phyloP scores from a whole-genome alignment of 1,140 invertebrate species.

The Limonius californicus region DNA sequence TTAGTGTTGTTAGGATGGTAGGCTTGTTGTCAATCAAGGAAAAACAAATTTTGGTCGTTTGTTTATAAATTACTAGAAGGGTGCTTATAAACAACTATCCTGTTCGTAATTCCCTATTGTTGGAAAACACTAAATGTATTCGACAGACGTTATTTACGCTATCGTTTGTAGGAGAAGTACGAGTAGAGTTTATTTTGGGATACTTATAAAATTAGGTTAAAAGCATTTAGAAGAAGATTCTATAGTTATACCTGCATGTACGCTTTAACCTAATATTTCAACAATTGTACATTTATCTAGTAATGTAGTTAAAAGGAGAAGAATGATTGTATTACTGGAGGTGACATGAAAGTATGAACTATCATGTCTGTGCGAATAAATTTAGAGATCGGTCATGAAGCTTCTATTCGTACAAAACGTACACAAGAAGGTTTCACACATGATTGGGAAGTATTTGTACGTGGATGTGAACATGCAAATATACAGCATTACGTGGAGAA shows the following conservation, averaged over 20 bases:
- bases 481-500: constrained; percentile 92
- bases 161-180: too few species aligned
- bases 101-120: too few species aligned
- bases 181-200: too few species aligned
- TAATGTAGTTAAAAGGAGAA: background rate
- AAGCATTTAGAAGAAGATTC: too few species aligned
- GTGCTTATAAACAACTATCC: too few species aligned
- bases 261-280: background rate
- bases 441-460: constrained; percentile 96
- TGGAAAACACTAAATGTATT: too few species aligned
- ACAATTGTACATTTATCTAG: too few species aligned
- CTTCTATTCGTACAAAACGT: constrained; percentile 69
- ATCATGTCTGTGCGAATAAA: constrained; percentile 77
- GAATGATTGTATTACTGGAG: background rate
- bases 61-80: too few species aligned
- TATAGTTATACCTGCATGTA: background rate
- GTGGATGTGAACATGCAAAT: constrained; percentile 77
- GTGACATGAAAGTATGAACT: constrained; percentile 31
- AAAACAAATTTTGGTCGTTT: too few species aligned
- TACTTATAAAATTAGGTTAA: background rate
- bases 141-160: too few species aligned
- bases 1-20: too few species aligned
- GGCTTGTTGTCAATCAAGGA: too few species aligned
- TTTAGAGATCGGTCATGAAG: constrained; percentile 89
- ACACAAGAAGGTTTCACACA: constrained; percentile 91